Evolutionary conservation across 2,888 invertebrate genomes (phyloP), one percentile per base, ranked within the genome.

Genomic region (Plutella xylostella): DNA sequence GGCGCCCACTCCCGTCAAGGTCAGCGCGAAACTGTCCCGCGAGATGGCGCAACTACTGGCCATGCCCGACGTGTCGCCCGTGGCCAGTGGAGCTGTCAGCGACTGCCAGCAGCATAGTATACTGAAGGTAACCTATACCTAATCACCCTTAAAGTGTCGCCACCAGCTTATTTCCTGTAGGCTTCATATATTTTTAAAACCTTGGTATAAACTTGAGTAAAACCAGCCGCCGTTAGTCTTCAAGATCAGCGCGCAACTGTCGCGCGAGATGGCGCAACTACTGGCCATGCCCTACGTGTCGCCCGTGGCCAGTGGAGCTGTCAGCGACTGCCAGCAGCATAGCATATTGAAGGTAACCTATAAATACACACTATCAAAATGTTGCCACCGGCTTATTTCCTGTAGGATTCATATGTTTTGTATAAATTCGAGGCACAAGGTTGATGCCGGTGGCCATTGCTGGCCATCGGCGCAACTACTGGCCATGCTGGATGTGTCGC

Each of bases 31-130:
- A 15, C 52, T 79, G 1, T 65, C 63, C 52, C 50, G 53, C 7
- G 69, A 80, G 48, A 61, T 83, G 68, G 65, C 72, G 0, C 49
- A 66, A 1, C 50, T 87, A 25, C 64, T 90, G 12, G 80, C 85
- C 38, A 89, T 89, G 55, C 89, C 90, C 0, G 80, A 87, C 11
- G 73, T 87, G 1, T 69, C 68, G 37, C 68, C 65, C 4, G 71
- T 42, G 19, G 45, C 75, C 0, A 58, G 1, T 53, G 53, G 40
- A 60, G 19, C 43, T 40, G 47, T 37, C 12, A 65, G 70, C 7
- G 68, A 73, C 0, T 74, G 66, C 1, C 88, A 88, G 0, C 90
- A 89, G 1, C 89, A 89, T 46, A 90, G 90, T 47, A 90, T 90
- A 53, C 70, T 90, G 9, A 90, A 90, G 79, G 88, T 86, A 52